Percentiles rank a stretch among this genome's conserved stretches.
Conservation (phyloP, 23 tunicate species). For the Trididemnum miniatum region DNA sequence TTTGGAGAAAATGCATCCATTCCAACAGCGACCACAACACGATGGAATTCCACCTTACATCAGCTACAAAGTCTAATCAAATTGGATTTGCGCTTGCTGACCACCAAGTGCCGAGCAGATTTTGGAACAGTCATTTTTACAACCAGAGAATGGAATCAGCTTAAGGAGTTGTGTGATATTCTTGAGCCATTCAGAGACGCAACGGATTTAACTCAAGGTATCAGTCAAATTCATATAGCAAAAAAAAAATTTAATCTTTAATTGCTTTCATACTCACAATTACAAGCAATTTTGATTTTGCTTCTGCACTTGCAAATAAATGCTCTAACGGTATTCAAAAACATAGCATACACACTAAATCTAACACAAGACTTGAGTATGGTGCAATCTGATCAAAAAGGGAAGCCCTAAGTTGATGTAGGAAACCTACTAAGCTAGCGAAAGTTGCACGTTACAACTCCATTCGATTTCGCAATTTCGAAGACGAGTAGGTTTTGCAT, state of each 20-base stretch:
- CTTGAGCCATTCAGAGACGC: not conserved
- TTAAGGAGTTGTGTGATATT: not conserved
- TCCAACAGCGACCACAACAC: not conserved
- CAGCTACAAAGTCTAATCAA: not conserved
- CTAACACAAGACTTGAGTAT: too few relatives aligned
- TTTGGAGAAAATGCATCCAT: not conserved
- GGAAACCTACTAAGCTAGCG: too few relatives aligned
- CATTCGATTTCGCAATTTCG: too few relatives aligned
- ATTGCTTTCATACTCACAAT: too few relatives aligned
- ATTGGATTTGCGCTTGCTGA: not conserved
- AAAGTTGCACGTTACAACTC: too few relatives aligned
- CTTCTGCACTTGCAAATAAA: not conserved
- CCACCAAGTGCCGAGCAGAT: not conserved
- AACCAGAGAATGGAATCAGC: not conserved
- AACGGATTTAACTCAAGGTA: slow-evolving; percentile 3
- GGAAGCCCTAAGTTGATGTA: too few relatives aligned
- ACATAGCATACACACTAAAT: too few relatives aligned
- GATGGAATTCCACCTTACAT: not conserved
- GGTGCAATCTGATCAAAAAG: too few relatives aligned
- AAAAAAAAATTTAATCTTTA: too few relatives aligned
- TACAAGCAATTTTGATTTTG: not conserved
- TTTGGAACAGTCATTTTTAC: not conserved
- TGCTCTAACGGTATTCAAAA: not conserved
- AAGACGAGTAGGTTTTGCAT: too few relatives aligned
- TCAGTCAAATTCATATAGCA: too few relatives aligned